Evolutionary conservation across 2,797 vertebrate genomes (phyloP), one percentile per base, ranked within the genome.

Genomic region (Anguilla obscura): DNA sequence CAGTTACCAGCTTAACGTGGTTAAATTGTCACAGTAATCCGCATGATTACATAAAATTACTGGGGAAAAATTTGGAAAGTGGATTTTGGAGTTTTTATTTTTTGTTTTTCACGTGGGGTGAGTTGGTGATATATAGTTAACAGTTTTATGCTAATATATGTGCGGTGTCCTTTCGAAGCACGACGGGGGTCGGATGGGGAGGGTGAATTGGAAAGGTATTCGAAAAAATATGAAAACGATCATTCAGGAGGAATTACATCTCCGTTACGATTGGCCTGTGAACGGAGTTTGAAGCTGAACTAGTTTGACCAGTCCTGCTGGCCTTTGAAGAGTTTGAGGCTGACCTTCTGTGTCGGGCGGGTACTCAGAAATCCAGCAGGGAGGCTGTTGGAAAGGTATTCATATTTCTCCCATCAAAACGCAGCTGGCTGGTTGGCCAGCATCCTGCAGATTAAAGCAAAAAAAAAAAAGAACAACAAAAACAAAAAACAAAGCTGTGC

Each of bases 331-430:
- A 86, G 84, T 18, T 69, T n/a, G 83, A 30, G 79, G 27, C 66
- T 82, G 66, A 63, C 66, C 69, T 89, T 89, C 71, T 36, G 24
- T 84, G 80, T 71, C n/a, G 85, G 86, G 54, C 27, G 88, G 76
- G 50, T 86, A 86, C 63, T 86, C n/a, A 10, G 30, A 30, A 10
- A 4, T 48, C 24, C 87, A 63, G 76, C 60, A 63, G 58, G 87
- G 50, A 79, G 89, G 79, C 56, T 83, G 88, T 80, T 71, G 48
- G 52, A 33, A 69, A 86, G 87, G 54, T 71, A 71, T 84, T 86
- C 45, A 86, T 84, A 56, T 86, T 88, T 33, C 33, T 66, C 71
- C 24, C 52, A 27, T 88, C 54, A 86, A 71, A 79, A 86, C 80
- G 63, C 48, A 8, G 21, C 30, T 50, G 54, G 40, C 84, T 71